These are phyloP conservation scores for Pachyrhynchus sulphureomaculatus DNA, from an alignment of 1,140 invertebrate genomes.

Conservation along the genomic window DNA sequence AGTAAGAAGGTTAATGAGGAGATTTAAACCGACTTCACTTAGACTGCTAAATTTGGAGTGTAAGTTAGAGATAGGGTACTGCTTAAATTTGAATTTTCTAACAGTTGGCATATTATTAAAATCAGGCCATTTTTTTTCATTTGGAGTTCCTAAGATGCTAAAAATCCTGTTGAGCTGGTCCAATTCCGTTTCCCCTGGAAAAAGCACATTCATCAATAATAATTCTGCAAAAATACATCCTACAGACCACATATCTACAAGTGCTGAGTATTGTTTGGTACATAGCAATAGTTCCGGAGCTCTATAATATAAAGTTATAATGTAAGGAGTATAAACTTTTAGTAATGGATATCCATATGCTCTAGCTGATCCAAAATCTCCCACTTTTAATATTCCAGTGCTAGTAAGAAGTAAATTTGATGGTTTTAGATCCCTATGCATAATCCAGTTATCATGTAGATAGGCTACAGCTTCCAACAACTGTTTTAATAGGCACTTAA, in stretches of 20 bases:
- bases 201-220: constrained; percentile 91
- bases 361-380: constrained; percentile 96
- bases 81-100: constrained; percentile 87
- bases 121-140: constrained; percentile 92
- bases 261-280: constrained; percentile 91
- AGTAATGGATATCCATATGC: constrained; percentile 97
- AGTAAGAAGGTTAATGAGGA: constrained; percentile 85
- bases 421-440: constrained; percentile 96
- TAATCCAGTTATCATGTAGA: constrained; percentile 98
- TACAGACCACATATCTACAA: constrained; percentile 98
- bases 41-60: constrained; percentile 78
- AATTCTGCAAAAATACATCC: constrained; percentile 99
- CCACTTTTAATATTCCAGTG: constrained; percentile 84
- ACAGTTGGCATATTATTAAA: constrained; percentile 86
- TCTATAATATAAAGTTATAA: constrained; percentile 97
- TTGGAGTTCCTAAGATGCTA: constrained; percentile 94
- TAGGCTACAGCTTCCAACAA: constrained; percentile 89
- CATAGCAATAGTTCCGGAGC: constrained; percentile 88
- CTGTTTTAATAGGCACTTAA: constrained; percentile 95
- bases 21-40: constrained; percentile 77
- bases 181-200: constrained; percentile 94
- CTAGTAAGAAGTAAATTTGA: constrained; percentile 98
- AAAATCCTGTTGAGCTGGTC: constrained; percentile 96
- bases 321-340: constrained; percentile 95
- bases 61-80: constrained; percentile 86